Conservation (phyloP, 2,113 vertebrate genomes). For the Ciconia stormi region DNA sequence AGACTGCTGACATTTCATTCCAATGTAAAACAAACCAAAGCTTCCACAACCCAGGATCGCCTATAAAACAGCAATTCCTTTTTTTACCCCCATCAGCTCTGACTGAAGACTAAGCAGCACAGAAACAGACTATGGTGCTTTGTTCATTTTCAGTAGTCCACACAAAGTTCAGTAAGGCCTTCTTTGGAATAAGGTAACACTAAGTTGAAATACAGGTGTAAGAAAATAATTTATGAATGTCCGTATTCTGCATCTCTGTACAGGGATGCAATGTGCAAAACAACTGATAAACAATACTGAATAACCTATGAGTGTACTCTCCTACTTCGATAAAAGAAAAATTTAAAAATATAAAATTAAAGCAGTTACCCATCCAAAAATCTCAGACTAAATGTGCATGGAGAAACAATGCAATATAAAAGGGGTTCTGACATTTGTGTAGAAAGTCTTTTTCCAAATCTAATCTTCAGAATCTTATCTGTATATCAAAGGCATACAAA, state of each 20-base stretch:
- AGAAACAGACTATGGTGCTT: not conserved
- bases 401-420: not conserved
- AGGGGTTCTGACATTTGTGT: not conserved
- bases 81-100: not conserved
- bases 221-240: not conserved
- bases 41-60: not conserved
- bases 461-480: not conserved
- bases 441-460: not conserved
- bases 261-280: not conserved
- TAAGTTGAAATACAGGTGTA: not conserved
- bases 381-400: not conserved
- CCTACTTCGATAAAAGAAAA: not conserved
- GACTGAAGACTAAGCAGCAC: not conserved
- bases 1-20: not conserved
- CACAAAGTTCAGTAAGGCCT: not conserved
- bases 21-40: not conserved
- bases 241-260: not conserved
- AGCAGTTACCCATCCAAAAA: not conserved
- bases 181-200: not conserved
- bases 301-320: not conserved
- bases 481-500: not conserved
- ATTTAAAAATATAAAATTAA: not conserved
- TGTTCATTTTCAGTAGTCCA: not conserved
- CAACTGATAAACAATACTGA: not conserved
- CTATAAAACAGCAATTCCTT: not conserved